A percentile compares a stretch with the other conserved stretches of the same genome.
Evolutionary conservation across 2,888 invertebrate species (phyloP).

Genomic region (Tetragonula carbonaria): DNA sequence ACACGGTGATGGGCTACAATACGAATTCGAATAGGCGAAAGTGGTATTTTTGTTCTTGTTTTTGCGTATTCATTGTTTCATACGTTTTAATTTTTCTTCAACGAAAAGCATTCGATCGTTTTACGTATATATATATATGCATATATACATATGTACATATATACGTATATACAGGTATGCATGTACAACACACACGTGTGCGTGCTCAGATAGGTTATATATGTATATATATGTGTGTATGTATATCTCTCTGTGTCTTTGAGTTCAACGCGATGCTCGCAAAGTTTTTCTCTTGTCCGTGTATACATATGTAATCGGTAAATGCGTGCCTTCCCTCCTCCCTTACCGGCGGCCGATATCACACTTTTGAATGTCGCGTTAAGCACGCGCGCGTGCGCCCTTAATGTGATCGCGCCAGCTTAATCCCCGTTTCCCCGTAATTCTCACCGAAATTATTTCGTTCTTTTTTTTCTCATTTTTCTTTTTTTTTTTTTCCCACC

Average conservation of each 20-base stretch:
- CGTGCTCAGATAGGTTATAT: too few relatives aligned
- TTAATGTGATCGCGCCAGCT: constrained; percentile 1
- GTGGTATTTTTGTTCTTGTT: constrained; percentile 71
- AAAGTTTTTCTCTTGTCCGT: constrained; percentile 47
- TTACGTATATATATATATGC: constrained; percentile 19
- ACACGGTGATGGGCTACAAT: constrained; percentile 38
- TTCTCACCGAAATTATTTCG: constrained; percentile 43
- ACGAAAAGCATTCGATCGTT: constrained; percentile 62
- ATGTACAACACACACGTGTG: too few relatives aligned
- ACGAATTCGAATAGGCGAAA: constrained; percentile 56
- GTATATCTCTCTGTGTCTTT: constrained; percentile 29
- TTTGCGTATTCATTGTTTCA: constrained; percentile 70
- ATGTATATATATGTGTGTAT: too few relatives aligned
- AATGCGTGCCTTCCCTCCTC: constrained; percentile 3
- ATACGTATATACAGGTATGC: too few relatives aligned
- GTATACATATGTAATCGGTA: constrained; percentile 13
- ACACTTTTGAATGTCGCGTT: too few relatives aligned
- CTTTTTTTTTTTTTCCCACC: not conserved
- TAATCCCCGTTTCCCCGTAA: constrained; percentile 29
- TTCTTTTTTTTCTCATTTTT: constrained; percentile 7
- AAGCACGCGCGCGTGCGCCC: not conserved
- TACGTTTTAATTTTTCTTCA: constrained; percentile 67
- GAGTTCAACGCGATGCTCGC: constrained; percentile 61
- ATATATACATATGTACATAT: too few relatives aligned
- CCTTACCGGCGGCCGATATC: not conserved